A percentile compares a stretch with the other conserved stretches of the same genome.
Evolutionary conservation across 2,797 vertebrate genomes (phyloP).

Genomic region (Oreortyx pictus): DNA sequence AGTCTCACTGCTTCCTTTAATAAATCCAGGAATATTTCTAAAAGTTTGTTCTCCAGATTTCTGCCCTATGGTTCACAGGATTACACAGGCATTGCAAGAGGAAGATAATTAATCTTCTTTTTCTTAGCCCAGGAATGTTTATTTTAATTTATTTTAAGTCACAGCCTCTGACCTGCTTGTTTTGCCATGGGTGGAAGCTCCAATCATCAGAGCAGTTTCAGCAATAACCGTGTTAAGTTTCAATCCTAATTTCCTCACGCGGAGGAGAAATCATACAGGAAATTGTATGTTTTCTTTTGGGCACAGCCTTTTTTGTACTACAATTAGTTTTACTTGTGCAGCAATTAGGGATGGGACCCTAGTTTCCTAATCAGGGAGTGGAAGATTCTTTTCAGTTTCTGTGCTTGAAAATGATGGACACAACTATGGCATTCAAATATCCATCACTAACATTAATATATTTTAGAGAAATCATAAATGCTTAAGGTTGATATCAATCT

Average conservation of each 20-base stretch:
- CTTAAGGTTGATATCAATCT: neutral
- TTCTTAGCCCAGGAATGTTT: slow-evolving; percentile 32
- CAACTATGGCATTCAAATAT: neutral
- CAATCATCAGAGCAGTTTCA: slow-evolving; percentile 64
- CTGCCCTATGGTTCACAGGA: neutral
- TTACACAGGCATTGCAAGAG: neutral
- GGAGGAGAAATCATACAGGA: neutral
- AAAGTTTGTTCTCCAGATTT: neutral
- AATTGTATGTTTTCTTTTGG: slow-evolving; percentile 53
- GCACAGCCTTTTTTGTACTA: slow-evolving; percentile 12
- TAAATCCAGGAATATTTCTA: neutral
- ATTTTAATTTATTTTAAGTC: slow-evolving; percentile 61
- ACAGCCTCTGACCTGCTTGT: slow-evolving; percentile 37
- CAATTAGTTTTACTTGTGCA: slow-evolving; percentile 44
- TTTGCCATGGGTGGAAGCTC: neutral
- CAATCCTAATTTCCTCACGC: slow-evolving; percentile 53
- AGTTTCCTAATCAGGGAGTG: slow-evolving; percentile 22
- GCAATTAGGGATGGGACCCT: neutral
- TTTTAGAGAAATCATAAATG: neutral
- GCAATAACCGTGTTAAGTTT: slow-evolving; percentile 42
- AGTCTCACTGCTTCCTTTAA: neutral
- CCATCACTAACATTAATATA: neutral
- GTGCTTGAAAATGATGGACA: neutral
- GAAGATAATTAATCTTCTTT: neutral
- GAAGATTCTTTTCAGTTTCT: slow-evolving; percentile 13